Conservation (phyloP, 2,113 vertebrate genomes). For the Varanus komodoensis region DNA sequence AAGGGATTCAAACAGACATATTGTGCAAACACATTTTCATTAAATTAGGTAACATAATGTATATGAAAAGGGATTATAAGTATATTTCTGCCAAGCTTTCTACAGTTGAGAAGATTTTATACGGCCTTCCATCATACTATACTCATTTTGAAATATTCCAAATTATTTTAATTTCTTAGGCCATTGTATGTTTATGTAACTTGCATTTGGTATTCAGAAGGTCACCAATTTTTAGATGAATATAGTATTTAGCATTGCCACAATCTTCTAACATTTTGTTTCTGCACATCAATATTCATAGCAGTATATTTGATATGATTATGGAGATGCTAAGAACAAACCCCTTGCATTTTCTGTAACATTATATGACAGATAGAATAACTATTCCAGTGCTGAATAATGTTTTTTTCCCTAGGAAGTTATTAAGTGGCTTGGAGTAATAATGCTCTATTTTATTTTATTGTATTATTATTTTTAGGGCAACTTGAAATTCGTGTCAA, state of each 20-base stretch:
- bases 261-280: background rate
- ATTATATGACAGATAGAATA: background rate
- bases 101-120: background rate
- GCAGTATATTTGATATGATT: background rate
- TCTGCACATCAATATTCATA: background rate
- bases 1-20: conserved; percentile 75
- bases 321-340: background rate
- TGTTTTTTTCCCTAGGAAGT: background rate
- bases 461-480: conserved; percentile 60
- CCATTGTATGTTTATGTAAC: background rate
- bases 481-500: conserved; percentile 79
- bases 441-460: conserved; percentile 12
- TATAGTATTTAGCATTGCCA: background rate
- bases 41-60: conserved; percentile 74
- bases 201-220: background rate
- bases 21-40: conserved; percentile 72
- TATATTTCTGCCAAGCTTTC: background rate
- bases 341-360: background rate
- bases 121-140: background rate
- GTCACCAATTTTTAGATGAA: background rate
- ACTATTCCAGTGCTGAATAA: background rate
- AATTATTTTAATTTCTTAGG: background rate
- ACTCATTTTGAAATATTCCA: background rate
- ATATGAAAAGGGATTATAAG: conserved; percentile 19
- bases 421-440: background rate